Evolutionary conservation across 2,113 vertebrate genomes (phyloP), one percentile per base, ranked within the genome.

Genomic region (Dicaeum eximium): DNA sequence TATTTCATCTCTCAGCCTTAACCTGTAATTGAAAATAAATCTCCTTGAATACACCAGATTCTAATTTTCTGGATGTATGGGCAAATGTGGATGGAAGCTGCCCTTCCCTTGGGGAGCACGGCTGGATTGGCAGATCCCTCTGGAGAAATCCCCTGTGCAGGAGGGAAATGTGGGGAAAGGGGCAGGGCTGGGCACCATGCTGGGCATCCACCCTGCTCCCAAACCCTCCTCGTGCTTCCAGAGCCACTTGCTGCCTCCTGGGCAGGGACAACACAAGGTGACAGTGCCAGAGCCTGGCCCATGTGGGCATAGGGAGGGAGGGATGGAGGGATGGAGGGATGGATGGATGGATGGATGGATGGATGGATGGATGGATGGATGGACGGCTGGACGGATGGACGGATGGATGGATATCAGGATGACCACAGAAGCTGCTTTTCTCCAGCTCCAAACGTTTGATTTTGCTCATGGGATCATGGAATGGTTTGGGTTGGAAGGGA

Each of bases 11-110:
- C 91, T 96, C 92, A 86, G 96, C 92, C 67, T 94, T 92, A 92
- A 96, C 95, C 97, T 96, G 91, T 96, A 96, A 97, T 95, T 97
- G 97, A 96, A 98, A 97, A 97, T 91, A 97, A 98, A 96, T 97
- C 96, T 97, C 91, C 77, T 80, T 35, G 64, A 61, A 88, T 85
- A 93, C 86, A 94, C 70, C 71, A 69, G 96, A 71, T 95, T 90
- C 94, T 60, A 61, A 88, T 92, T 96, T 92, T 96, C 94, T 90
- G 95, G 92, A 73, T 84, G 85, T 71, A 10, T 90, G 93, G 91
- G 93, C 90, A 92, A 64, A 93, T 47, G n/a, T 28, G 92, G 61
- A 66, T 44, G 90, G 94, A 50, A 91, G 72, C 72, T 4, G 18
- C 51, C 37, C 78, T 73, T 45, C 75, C 96, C 91, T 73, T 0